Percentiles rank a stretch among this genome's conserved stretches.
Evolutionary conservation across 2,888 invertebrate genomes (phyloP).

Genomic region (Clanis bilineata): DNA sequence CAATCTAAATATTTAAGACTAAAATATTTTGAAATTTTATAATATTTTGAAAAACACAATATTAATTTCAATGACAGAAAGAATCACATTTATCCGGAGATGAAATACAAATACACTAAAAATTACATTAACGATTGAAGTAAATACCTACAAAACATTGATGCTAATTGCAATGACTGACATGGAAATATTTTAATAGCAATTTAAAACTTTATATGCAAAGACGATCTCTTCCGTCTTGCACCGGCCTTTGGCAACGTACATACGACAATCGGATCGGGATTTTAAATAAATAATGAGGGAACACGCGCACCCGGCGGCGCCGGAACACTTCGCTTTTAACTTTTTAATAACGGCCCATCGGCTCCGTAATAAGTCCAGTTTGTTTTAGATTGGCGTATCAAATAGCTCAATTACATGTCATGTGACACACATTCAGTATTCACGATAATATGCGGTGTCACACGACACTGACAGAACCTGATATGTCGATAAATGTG

Average conservation of each 20-base stretch:
- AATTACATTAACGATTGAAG: too few relatives aligned
- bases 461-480: background rate
- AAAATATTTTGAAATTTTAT: too few relatives aligned
- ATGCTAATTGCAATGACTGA: background rate
- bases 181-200: background rate
- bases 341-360: conserved; percentile 59
- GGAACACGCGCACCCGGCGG: conserved; percentile 59
- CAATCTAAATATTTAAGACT: too few relatives aligned
- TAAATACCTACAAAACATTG: too few relatives aligned
- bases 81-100: too few relatives aligned
- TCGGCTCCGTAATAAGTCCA: conserved; percentile 24
- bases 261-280: conserved; percentile 74
- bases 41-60: too few relatives aligned
- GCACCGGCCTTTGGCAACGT: conserved; percentile 37
- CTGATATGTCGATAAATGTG: background rate
- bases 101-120: too few relatives aligned
- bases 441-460: conserved; percentile 5
- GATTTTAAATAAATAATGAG: conserved; percentile 77
- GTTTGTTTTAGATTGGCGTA: conserved; percentile 20
- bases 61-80: too few relatives aligned
- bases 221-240: conserved; percentile 26
- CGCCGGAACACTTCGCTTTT: conserved; percentile 43
- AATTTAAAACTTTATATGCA: background rate
- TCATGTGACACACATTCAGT: conserved; percentile 7
- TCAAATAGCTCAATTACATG: conserved; percentile 22